Percentiles rank a stretch among this genome's conserved stretches.
These are phyloP conservation scores for Zelostemma sp. DNA, from an alignment of 1,140 invertebrate genomes.

Conservation along the genomic window DNA sequence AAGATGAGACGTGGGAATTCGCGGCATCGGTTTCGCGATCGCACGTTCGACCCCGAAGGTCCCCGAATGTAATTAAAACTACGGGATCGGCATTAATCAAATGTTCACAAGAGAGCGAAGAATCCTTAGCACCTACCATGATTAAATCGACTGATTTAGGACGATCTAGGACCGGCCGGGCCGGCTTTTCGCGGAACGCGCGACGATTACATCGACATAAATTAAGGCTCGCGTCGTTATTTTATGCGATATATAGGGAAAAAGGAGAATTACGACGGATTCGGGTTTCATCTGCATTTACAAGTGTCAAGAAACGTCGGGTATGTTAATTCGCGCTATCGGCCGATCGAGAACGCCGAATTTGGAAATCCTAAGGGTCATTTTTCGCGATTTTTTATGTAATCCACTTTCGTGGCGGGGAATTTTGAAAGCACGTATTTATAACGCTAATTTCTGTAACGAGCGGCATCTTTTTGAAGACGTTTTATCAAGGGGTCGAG, in stretches of 20 bases:
- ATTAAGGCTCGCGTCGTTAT: too few species aligned
- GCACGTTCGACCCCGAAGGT: neutral
- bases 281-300: neutral
- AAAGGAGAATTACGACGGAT: neutral
- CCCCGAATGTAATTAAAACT: constrained; percentile 34
- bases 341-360: neutral
- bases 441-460: constrained; percentile 34
- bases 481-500: neutral
- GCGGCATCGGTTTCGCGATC: too few species aligned
- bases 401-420: constrained; percentile 37
- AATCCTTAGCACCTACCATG: constrained; percentile 44
- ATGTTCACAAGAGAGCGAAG: constrained; percentile 24
- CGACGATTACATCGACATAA: constrained; percentile 21
- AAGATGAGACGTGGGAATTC: constrained; percentile 5
- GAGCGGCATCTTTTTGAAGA: constrained; percentile 14
- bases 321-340: neutral
- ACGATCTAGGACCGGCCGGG: constrained; percentile 12
- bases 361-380: neutral
- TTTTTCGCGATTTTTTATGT: constrained; percentile 27
- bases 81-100: constrained; percentile 51
- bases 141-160: constrained; percentile 51
- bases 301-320: neutral
- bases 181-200: constrained; percentile 13
- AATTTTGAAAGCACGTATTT: constrained; percentile 36
- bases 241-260: too few species aligned